Percentiles rank a stretch among this genome's conserved stretches.
phyloP scores from a whole-genome alignment of 2,888 invertebrate genomes.

The Cataglyphis cursor region DNA sequence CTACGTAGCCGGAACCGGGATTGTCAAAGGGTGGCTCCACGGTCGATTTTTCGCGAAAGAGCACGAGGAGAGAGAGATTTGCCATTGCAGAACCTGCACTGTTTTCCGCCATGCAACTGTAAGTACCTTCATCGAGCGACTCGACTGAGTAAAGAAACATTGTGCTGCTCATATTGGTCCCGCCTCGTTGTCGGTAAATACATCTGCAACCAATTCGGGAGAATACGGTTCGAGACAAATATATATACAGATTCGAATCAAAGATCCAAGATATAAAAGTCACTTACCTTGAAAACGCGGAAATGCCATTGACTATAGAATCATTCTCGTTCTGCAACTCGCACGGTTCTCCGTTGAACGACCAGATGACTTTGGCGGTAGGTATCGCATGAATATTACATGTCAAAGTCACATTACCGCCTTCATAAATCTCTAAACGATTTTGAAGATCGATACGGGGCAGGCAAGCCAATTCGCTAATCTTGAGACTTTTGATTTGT shows the following conservation, averaged over 20 bases:
- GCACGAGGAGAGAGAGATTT: conserved; percentile 93
- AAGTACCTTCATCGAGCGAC: conserved; percentile 92
- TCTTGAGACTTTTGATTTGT: conserved; percentile 90
- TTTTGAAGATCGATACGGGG: conserved; percentile 93
- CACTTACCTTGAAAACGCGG: conserved; percentile 70
- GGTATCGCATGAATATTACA: conserved; percentile 94
- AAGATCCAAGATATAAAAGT: background rate
- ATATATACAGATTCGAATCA: background rate
- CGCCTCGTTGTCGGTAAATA: conserved; percentile 79
- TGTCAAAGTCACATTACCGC: conserved; percentile 93
- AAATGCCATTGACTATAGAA: conserved; percentile 70
- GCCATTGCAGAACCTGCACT: conserved; percentile 93
- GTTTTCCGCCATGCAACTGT: conserved; percentile 95
- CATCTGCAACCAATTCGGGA: conserved; percentile 77
- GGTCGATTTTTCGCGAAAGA: conserved; percentile 87
- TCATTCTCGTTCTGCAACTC: conserved; percentile 91
- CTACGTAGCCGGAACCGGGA: conserved; percentile 81
- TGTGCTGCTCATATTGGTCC: conserved; percentile 79
- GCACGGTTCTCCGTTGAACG: conserved; percentile 91
- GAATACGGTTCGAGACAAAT: background rate
- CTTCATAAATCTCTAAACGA: conserved; percentile 92
- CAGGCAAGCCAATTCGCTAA: conserved; percentile 93
- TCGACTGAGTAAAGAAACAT: conserved; percentile 80
- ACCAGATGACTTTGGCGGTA: conserved; percentile 94
- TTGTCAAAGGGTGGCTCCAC: conserved; percentile 81